Evolutionary conservation across 2,888 invertebrate species (phyloP), one percentile per base, ranked within the genome.

Genomic region (Lasioglossum leucozonium): DNA sequence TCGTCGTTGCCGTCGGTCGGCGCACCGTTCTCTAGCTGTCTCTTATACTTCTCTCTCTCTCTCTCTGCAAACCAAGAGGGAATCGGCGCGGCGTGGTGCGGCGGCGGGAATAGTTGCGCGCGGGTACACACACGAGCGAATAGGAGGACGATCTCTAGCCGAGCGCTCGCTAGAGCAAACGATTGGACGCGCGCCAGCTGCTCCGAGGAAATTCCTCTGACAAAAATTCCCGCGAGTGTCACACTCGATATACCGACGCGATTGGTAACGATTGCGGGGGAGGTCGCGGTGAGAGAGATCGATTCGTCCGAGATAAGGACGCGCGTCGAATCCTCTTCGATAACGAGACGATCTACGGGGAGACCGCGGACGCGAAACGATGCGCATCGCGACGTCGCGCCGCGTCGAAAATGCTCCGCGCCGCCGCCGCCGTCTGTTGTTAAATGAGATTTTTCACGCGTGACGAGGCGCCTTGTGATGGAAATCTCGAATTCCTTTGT

Each of bases 141-240:
- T 78, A 81, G 79, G 67, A 77, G 77, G 78, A 82, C 81, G 83
- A 42, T 80, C 72, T 82, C 34, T 65, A 72, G 37, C 76, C n/a
- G 42, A 34, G 62, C 79, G 76, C 84, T 81, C 72, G 79, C 81
- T 51, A 86, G 72, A 84, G 81, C 55, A 75, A 78, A 86, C 82
- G 85, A 87, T 89, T 89, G 89, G 86, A 89, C 55, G 79, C 34
- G 37, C 77, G 87, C 88, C 83, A 88, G 84, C 74, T 74, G 81
- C 71, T 11, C 71, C 51, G 67, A 87, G 85, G 81, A 87, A 88
- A 88, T 88, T 87, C 80, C 84, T 71, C 10, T 26, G 81, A 87
- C 79, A 16, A 89, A 88, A 80, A 85, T 85, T 89, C 81, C 72
- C 69, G n/a, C 69, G 30, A n/a, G 74, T 87, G 83, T 82, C 80